phyloP scores from a whole-genome alignment of 53 echinoderm and acorn worm species.

The Holothuria scabra region DNA sequence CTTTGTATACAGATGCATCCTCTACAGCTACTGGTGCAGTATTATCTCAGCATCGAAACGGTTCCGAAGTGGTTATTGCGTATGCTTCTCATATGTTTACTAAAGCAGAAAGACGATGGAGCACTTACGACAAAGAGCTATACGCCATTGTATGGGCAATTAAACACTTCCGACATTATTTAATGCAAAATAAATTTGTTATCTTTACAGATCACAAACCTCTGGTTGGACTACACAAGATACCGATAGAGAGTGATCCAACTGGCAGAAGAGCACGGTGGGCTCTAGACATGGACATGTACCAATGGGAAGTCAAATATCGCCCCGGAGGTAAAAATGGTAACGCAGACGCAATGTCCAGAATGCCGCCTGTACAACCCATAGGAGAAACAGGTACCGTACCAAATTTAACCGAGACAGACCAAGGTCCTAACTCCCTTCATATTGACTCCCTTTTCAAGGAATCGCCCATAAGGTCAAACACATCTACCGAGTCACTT shows the following conservation, averaged over 20 bases:
- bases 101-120: constrained; percentile 6
- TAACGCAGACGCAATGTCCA: constrained; percentile 76
- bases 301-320: constrained; percentile 66
- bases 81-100: constrained; percentile 5
- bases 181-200: background rate
- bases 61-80: constrained; percentile 1
- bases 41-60: constrained; percentile 23
- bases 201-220: constrained; percentile 7
- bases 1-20: constrained; percentile 52
- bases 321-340: constrained; percentile 61
- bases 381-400: too few relatives aligned
- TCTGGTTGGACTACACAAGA: constrained; percentile 18
- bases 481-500: too few relatives aligned
- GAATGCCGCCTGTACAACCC: constrained; percentile 8
- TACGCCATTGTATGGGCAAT: constrained; percentile 14
- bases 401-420: too few relatives aligned
- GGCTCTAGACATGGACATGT: constrained; percentile 69
- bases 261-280: constrained; percentile 21
- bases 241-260: constrained; percentile 3
- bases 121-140: constrained; percentile 27
- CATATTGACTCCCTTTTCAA: too few relatives aligned
- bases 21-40: constrained; percentile 27
- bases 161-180: constrained; percentile 10
- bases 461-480: too few relatives aligned
- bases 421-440: too few relatives aligned